Percentiles rank a stretch among this genome's conserved stretches.
These are phyloP conservation scores for Oxyura jamaicensis DNA, from an alignment of 2,113 vertebrate species.

Conservation along the genomic window DNA sequence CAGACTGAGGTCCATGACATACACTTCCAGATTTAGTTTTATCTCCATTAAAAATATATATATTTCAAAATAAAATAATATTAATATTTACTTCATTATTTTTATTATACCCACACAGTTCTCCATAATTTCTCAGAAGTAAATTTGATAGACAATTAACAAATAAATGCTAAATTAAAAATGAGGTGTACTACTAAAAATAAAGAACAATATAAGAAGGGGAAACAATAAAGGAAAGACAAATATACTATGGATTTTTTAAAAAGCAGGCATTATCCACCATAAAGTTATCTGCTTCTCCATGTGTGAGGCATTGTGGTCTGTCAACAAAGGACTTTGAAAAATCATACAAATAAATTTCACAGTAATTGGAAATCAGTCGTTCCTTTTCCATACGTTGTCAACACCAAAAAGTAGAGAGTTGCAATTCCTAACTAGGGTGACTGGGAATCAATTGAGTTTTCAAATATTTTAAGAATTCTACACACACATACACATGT, in stretches of 20 bases:
- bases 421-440: not conserved
- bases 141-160: not conserved
- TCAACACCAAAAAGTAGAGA: not conserved
- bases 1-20: not conserved
- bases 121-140: not conserved
- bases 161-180: not conserved
- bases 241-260: not conserved
- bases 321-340: not conserved
- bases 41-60: not conserved
- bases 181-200: not conserved
- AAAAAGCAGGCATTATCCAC: not conserved
- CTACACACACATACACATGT: constrained; percentile 39
- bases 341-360: constrained; percentile 3
- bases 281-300: not conserved
- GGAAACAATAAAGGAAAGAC: not conserved
- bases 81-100: not conserved
- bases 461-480: constrained; percentile 62
- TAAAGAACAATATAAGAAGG: not conserved
- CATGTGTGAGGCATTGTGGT: not conserved
- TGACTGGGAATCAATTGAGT: constrained; percentile 42
- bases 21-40: not conserved
- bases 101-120: not conserved
- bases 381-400: not conserved
- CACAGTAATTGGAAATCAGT: not conserved
- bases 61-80: not conserved